These are phyloP conservation scores for Drosophila multiciliata DNA, from an alignment of 2,888 invertebrate species.

Conservation along the genomic window DNA sequence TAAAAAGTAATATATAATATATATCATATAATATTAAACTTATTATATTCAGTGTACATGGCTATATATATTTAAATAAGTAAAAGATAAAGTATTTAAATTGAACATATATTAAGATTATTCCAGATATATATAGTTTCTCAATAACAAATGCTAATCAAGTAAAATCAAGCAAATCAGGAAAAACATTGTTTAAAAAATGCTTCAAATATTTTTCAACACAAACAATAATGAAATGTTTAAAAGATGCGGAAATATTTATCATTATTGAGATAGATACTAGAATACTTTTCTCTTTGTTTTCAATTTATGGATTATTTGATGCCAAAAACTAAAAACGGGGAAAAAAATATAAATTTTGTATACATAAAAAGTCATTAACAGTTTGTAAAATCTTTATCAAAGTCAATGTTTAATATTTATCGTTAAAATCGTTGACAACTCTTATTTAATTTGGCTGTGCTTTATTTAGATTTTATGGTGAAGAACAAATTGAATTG, in stretches of 20 bases:
- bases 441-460: background rate
- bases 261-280: background rate
- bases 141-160: background rate
- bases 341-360: background rate
- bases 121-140: background rate
- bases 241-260: slow-evolving; percentile 15
- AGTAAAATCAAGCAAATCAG: background rate
- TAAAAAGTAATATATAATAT: background rate
- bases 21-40: background rate
- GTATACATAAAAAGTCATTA: background rate
- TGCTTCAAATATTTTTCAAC: slow-evolving; percentile 19
- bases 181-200: slow-evolving; percentile 19
- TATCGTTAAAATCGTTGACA: background rate
- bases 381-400: background rate
- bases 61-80: background rate
- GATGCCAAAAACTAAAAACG: background rate
- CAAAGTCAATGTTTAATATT: background rate
- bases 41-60: background rate
- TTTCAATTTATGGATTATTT: background rate
- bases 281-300: background rate
- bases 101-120: background rate
- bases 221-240: background rate
- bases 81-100: background rate
- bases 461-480: slow-evolving; percentile 24
- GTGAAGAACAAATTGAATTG: slow-evolving; percentile 11